These are phyloP conservation scores for Cantharis rustica DNA, from an alignment of 2,888 invertebrate species.

Conservation along the genomic window DNA sequence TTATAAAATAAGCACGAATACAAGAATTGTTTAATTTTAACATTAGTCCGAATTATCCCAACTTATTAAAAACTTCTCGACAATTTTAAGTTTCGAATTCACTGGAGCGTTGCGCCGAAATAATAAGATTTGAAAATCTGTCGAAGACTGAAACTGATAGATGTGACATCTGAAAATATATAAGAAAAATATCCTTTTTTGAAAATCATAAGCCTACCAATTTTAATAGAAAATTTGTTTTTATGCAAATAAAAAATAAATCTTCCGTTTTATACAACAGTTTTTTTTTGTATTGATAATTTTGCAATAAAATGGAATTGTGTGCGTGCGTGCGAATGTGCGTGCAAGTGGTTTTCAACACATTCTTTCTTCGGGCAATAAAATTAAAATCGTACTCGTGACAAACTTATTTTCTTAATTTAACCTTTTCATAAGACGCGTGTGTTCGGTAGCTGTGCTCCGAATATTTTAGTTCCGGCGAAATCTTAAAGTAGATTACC, in stretches of 20 bases:
- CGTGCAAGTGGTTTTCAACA: background rate
- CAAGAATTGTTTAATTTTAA: background rate
- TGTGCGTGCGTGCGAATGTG: background rate
- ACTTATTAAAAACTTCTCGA: background rate
- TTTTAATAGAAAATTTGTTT: background rate
- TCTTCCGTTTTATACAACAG: background rate
- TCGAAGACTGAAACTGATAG: constrained; percentile 17
- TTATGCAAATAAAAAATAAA: background rate
- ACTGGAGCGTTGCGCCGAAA: constrained; percentile 13
- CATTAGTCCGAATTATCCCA: background rate
- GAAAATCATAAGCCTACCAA: background rate
- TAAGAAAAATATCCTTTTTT: background rate
- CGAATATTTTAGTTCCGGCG: background rate
- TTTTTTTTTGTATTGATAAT: background rate
- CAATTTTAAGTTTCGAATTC: constrained; percentile 3
- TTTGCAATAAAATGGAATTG: background rate
- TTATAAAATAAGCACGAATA: background rate
- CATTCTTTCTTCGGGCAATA: background rate
- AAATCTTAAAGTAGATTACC: background rate
- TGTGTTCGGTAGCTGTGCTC: background rate
- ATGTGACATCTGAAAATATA: constrained; percentile 14
- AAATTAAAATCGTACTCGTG: background rate
- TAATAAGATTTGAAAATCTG: constrained; percentile 17
- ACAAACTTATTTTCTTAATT: background rate
- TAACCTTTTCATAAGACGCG: background rate